Evolutionary conservation across 2,113 vertebrate species (phyloP).

Genomic region (Clarias magur): DNA sequence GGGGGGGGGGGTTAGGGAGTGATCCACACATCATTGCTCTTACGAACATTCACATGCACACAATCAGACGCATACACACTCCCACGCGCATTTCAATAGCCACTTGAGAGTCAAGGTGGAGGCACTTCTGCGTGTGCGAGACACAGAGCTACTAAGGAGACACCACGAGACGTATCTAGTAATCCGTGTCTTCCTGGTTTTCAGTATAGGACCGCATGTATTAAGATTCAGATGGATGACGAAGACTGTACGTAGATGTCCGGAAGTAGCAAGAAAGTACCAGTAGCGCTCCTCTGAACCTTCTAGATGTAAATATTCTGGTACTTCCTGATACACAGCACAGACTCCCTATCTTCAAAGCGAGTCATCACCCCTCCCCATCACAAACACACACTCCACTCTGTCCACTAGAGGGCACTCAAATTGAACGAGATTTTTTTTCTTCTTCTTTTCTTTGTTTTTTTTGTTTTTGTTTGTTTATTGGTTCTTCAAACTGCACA

Average conservation of each 20-base stretch:
- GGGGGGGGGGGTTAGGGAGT: too few relatives aligned
- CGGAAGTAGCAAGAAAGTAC: slow-evolving; percentile 59
- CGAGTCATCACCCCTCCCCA: slow-evolving; percentile 51
- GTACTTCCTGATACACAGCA: slow-evolving; percentile 70
- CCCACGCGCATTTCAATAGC: slow-evolving; percentile 43
- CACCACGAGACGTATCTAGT: slow-evolving; percentile 50
- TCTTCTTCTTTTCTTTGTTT: neutral
- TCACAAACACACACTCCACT: slow-evolving; percentile 63
- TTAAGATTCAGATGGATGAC: slow-evolving; percentile 53
- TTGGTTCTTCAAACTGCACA: slow-evolving; percentile 21
- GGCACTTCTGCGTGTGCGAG: slow-evolving; percentile 44
- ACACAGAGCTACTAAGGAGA: slow-evolving; percentile 4
- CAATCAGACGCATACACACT: slow-evolving; percentile 12
- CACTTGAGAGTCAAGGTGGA: slow-evolving; percentile 46
- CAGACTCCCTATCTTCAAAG: slow-evolving; percentile 53
- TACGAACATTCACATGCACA: slow-evolving; percentile 31
- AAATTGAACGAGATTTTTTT: slow-evolving; percentile 15
- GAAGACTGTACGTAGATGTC: slow-evolving; percentile 54
- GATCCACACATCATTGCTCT: slow-evolving; percentile 54
- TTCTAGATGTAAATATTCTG: slow-evolving; percentile 77
- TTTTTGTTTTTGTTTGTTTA: neutral
- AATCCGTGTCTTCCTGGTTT: slow-evolving; percentile 70
- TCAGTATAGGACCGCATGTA: slow-evolving; percentile 59
- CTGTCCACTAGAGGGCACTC: slow-evolving; percentile 43
- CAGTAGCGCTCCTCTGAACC: slow-evolving; percentile 61